These are phyloP conservation scores for Amiota communis DNA, from an alignment of 2,888 invertebrate species.

Conservation along the genomic window DNA sequence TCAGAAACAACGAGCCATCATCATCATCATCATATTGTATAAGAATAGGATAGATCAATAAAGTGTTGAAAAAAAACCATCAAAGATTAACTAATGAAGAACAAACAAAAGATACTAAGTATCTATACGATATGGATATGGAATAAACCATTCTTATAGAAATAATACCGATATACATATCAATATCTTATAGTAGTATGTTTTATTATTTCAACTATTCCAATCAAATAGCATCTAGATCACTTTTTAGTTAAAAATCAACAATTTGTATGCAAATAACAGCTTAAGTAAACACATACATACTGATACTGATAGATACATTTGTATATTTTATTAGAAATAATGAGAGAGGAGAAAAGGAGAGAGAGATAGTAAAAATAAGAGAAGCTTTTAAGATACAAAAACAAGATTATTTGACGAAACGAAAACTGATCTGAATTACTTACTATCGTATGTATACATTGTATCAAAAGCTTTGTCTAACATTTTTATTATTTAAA, in stretches of 20 bases:
- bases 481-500: not conserved
- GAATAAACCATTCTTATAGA: not conserved
- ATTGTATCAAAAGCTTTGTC: no score
- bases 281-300: not conserved
- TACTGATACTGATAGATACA: not conserved
- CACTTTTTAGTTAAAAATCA: no score
- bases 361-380: no score
- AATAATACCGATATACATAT: not conserved
- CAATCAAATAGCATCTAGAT: no score
- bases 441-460: no score
- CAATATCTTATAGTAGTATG: not conserved
- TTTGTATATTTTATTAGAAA: not conserved
- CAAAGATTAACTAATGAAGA: constrained; percentile 16
- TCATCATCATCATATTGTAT: no score
- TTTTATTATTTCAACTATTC: no score
- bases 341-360: no score
- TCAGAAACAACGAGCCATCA: not conserved
- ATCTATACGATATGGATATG: not conserved
- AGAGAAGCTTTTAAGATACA: no score
- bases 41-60: constrained; percentile 10
- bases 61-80: constrained; percentile 19
- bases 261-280: constrained; percentile 21
- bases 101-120: constrained; percentile 12
- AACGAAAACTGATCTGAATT: no score
- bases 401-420: no score